These are phyloP conservation scores for Dendroctonus valens DNA, from an alignment of 1,140 invertebrate genomes.

Conservation along the genomic window DNA sequence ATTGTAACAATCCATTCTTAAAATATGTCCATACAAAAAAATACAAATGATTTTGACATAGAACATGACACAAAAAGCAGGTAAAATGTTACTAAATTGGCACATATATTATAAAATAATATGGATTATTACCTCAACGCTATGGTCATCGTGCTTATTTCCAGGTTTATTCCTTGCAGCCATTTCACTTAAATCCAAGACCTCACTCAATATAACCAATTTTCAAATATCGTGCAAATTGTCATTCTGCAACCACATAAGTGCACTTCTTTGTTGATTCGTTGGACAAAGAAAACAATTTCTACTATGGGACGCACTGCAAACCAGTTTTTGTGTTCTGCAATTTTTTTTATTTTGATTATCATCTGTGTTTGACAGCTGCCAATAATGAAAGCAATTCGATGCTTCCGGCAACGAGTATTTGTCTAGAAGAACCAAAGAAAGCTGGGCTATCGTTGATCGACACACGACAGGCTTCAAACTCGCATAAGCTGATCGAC, in stretches of 20 bases:
- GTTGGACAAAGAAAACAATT: not conserved
- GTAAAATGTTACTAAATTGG: slow-evolving; percentile 10
- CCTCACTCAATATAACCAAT: not conserved
- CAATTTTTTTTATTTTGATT: no score
- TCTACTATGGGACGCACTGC: not conserved
- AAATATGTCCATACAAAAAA: slow-evolving; percentile 11
- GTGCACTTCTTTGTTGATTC: not conserved
- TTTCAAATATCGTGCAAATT: no score
- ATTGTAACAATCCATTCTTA: slow-evolving; percentile 36
- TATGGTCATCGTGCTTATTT: slow-evolving; percentile 52
- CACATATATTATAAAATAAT: slow-evolving; percentile 11
- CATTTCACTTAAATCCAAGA: slow-evolving; percentile 30
- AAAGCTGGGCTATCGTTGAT: no score
- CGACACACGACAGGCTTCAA: no score
- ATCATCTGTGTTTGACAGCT: no score
- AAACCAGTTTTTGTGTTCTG: not conserved
- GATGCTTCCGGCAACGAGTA: no score
- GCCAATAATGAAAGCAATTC: no score
- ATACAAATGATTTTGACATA: slow-evolving; percentile 30
- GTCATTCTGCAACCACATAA: no score
- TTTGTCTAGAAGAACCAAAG: no score
- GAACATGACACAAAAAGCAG: slow-evolving; percentile 12
- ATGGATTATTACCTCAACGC: slow-evolving; percentile 52
- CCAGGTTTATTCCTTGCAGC: slow-evolving; percentile 41
- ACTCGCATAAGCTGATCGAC: no score